Evolutionary conservation across 2,797 vertebrate species (phyloP).

Genomic region (Ctenosaura bakeri): DNA sequence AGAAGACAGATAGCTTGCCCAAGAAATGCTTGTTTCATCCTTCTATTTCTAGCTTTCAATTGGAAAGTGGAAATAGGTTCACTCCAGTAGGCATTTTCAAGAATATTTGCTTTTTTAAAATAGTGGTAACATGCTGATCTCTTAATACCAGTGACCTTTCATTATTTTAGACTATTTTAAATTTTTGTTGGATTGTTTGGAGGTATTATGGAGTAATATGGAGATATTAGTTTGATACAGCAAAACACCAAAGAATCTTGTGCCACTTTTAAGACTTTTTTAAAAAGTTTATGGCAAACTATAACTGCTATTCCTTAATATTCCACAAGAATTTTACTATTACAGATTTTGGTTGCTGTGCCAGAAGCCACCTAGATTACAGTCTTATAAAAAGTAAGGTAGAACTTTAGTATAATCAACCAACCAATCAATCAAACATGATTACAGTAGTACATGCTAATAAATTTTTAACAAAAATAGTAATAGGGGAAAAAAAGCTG

Average conservation of each 20-base stretch:
- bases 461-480: background rate
- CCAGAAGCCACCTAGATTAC: background rate
- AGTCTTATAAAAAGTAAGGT: background rate
- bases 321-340: background rate
- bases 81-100: background rate
- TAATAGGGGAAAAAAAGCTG: background rate
- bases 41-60: background rate
- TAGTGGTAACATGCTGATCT: background rate
- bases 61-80: background rate
- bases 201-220: background rate
- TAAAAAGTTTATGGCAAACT: background rate
- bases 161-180: background rate
- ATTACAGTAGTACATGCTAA: conserved; percentile 3
- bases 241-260: background rate
- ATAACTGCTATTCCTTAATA: background rate
- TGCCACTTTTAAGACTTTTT: background rate
- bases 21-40: background rate
- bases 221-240: no score
- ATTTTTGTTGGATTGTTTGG: background rate
- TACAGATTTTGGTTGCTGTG: background rate
- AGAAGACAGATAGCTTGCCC: background rate
- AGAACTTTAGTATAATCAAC: background rate
- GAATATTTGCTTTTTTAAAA: background rate
- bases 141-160: background rate
- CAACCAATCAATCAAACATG: background rate